Evolutionary conservation across 2,797 vertebrate species (phyloP).

Genomic region (Leptatherina wallacei): DNA sequence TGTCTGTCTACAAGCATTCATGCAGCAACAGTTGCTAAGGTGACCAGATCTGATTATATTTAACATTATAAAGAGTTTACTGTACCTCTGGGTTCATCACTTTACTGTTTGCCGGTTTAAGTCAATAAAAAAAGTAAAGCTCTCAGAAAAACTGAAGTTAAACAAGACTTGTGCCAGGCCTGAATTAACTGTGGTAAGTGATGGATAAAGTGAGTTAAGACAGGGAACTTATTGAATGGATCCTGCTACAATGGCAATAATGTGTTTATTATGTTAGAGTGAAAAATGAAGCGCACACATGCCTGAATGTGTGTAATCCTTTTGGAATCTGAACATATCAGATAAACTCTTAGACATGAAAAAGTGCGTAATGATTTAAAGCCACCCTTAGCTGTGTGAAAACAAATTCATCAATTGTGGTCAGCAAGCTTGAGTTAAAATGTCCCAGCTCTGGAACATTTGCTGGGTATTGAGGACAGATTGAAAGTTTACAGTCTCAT

Average conservation of each 20-base stretch:
- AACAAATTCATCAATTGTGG: constrained; percentile 14
- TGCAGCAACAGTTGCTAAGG: constrained; percentile 66
- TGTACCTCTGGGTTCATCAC: constrained; percentile 49
- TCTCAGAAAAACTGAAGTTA: constrained; percentile 8
- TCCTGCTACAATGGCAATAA: constrained; percentile 16
- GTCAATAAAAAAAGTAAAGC: constrained; percentile 39
- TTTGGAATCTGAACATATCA: not conserved
- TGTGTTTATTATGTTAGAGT: constrained; percentile 9
- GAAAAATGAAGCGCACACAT: constrained; percentile 9
- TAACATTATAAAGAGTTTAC: constrained; percentile 31
- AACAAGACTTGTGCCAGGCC: constrained; percentile 20
- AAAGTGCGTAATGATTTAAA: not conserved
- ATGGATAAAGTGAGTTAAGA: constrained; percentile 11
- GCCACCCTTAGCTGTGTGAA: not conserved
- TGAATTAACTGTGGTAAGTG: constrained; percentile 17
- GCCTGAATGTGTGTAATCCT: not conserved
- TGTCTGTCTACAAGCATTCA: constrained; percentile 12
- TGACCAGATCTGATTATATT: constrained; percentile 64
- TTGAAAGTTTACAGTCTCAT: constrained; percentile 65
- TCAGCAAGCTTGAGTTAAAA: constrained; percentile 11
- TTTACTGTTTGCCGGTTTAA: constrained; percentile 43
- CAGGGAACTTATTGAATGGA: constrained; percentile 27
- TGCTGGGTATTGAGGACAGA: constrained; percentile 32
- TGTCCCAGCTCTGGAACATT: constrained; percentile 28
- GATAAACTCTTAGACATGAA: not conserved